Conservation (phyloP, 2,888 invertebrate species). For the Acanthoscelides obtectus region DNA sequence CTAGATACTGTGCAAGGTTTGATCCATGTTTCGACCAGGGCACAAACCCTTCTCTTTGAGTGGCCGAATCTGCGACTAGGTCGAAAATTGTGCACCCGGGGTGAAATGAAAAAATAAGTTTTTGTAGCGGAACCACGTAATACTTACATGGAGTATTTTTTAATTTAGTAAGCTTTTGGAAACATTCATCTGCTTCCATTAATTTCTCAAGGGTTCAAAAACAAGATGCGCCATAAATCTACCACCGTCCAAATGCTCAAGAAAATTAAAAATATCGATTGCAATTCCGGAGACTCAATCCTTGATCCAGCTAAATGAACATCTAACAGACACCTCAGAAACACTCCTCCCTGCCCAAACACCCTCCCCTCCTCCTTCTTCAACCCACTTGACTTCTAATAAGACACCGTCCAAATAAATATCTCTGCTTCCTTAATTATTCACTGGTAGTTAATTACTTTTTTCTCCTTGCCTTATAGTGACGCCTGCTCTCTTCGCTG, state of each 20-base stretch:
- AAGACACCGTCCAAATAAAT: slow-evolving; percentile 25
- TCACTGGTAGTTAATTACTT: slow-evolving; percentile 37
- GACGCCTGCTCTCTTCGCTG: slow-evolving; percentile 31
- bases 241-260: background rate
- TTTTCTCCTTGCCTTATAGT: slow-evolving; percentile 33
- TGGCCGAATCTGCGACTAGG: too few relatives aligned
- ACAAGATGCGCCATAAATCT: too few relatives aligned
- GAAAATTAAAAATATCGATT: background rate
- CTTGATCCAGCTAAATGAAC: slow-evolving; percentile 1
- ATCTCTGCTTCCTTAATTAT: slow-evolving; percentile 33
- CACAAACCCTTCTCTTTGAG: too few relatives aligned
- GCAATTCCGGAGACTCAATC: background rate
- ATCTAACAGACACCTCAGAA: slow-evolving; percentile 10
- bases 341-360: slow-evolving; percentile 1
- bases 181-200: too few relatives aligned
- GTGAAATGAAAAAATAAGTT: too few relatives aligned
- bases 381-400: slow-evolving; percentile 24
- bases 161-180: too few relatives aligned
- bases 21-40: too few relatives aligned
- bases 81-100: too few relatives aligned
- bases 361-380: background rate
- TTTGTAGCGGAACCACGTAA: too few relatives aligned
- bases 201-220: too few relatives aligned
- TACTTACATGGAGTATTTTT: too few relatives aligned
- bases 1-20: too few relatives aligned